These are phyloP conservation scores for Leucania comma DNA, from an alignment of 2,888 invertebrate genomes.

Conservation along the genomic window DNA sequence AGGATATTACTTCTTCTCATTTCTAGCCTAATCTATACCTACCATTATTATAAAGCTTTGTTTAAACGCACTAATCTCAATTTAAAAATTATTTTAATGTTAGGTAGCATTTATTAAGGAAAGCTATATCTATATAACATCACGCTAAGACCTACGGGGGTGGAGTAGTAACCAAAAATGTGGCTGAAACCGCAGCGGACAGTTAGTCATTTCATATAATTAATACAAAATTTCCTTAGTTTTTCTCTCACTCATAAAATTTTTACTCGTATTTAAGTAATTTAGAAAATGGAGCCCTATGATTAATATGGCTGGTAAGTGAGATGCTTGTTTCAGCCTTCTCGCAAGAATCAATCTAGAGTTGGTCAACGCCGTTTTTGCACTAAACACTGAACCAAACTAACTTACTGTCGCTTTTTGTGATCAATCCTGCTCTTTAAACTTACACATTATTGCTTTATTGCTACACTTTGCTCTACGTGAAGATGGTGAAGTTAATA, in stretches of 20 bases:
- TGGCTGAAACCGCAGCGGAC: too few species aligned
- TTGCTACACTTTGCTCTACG: constrained; percentile 48
- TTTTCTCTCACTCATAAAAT: background rate
- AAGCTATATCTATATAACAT: too few species aligned
- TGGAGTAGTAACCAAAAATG: too few species aligned
- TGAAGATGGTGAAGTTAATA: constrained; percentile 37
- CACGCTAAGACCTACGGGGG: too few species aligned
- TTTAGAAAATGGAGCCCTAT: background rate
- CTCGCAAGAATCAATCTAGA: constrained; percentile 55
- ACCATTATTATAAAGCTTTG: too few species aligned
- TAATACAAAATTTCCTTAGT: background rate
- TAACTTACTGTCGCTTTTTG: constrained; percentile 36
- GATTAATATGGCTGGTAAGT: background rate
- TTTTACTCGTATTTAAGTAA: background rate
- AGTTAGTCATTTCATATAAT: too few species aligned
- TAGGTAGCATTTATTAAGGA: too few species aligned
- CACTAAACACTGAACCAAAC: constrained; percentile 27
- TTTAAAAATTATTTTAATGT: too few species aligned
- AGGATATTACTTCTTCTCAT: too few species aligned
- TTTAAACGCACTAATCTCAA: too few species aligned
- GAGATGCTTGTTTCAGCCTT: constrained; percentile 15
- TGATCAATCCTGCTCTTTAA: constrained; percentile 39
- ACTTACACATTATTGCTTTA: constrained; percentile 24
- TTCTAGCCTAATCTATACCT: too few species aligned
- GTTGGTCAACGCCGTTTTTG: constrained; percentile 54